These are phyloP conservation scores for Chaenocephalus aceratus DNA, from an alignment of 2,113 vertebrate genomes.

Conservation along the genomic window DNA sequence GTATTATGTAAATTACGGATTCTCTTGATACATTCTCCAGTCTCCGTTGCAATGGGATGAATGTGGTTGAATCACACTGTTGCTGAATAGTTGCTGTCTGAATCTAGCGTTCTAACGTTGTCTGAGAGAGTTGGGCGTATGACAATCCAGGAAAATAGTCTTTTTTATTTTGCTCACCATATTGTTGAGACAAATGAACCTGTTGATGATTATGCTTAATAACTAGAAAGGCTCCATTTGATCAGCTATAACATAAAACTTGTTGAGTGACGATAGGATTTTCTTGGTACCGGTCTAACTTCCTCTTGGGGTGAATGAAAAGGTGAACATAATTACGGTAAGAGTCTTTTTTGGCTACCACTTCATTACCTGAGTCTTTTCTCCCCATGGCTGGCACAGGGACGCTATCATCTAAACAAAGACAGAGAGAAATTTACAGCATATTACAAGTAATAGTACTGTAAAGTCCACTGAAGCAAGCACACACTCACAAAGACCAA, in stretches of 20 bases:
- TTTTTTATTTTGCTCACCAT: slow-evolving; percentile 23
- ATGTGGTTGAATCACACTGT: neutral
- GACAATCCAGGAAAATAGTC: slow-evolving; percentile 1
- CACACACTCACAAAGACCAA: slow-evolving; percentile 60
- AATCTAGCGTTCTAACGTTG: neutral
- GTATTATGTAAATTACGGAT: neutral
- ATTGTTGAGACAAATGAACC: slow-evolving; percentile 15
- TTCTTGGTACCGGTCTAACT: neutral
- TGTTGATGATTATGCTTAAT: neutral
- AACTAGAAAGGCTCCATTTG: slow-evolving; percentile 9
- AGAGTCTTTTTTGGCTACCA: slow-evolving; percentile 17
- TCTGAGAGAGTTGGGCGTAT: neutral
- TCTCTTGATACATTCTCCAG: slow-evolving; percentile 12
- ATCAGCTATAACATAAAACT: neutral
- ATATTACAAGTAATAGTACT: slow-evolving; percentile 84
- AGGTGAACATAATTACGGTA: neutral
- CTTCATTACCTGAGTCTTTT: slow-evolving; percentile 95
- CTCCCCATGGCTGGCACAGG: slow-evolving; percentile 88
- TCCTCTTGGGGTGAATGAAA: slow-evolving; percentile 1
- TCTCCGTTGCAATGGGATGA: slow-evolving; percentile 33
- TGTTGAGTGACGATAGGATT: neutral
- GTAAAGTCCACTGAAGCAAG: slow-evolving; percentile 80
- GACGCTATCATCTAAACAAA: slow-evolving; percentile 94
- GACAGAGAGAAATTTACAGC: slow-evolving; percentile 87
- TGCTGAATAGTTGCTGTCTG: neutral